Conservation (phyloP, 2,888 invertebrate species). For the Agrochola lota region DNA sequence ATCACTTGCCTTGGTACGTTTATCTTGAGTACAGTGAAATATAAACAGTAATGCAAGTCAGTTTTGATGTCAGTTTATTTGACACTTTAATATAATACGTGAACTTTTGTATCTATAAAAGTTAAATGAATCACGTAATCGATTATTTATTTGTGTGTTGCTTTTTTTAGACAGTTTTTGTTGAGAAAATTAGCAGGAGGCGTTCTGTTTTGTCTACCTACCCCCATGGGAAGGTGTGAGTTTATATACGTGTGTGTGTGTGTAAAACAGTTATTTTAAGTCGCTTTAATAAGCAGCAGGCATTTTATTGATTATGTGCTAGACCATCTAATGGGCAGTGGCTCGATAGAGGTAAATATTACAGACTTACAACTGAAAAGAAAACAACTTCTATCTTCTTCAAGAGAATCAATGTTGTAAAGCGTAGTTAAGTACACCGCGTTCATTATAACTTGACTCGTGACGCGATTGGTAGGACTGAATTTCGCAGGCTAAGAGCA, state of each 20-base stretch:
- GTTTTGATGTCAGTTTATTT: background rate
- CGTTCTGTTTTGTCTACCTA: background rate
- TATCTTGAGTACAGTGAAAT: constrained; percentile 33
- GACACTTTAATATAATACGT: background rate
- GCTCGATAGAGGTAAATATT: background rate
- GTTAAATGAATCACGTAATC: too few relatives aligned
- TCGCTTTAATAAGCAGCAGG: background rate
- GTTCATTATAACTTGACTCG: too few relatives aligned
- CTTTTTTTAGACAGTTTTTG: background rate
- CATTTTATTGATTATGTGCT: too few relatives aligned
- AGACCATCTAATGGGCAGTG: background rate
- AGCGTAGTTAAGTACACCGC: background rate
- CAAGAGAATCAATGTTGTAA: background rate
- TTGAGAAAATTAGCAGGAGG: background rate
- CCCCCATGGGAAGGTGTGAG: background rate
- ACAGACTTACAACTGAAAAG: background rate
- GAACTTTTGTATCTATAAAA: background rate
- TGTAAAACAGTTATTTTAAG: background rate
- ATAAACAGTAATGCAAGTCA: constrained; percentile 12
- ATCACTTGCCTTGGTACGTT: constrained; percentile 45
- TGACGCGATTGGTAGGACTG: too few relatives aligned
- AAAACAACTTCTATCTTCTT: background rate
- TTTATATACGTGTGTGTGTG: background rate
- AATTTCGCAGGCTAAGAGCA: too few relatives aligned
- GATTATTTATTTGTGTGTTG: too few relatives aligned